Conservation (phyloP, 2,113 vertebrate genomes). For the Hystrix brachyura region DNA sequence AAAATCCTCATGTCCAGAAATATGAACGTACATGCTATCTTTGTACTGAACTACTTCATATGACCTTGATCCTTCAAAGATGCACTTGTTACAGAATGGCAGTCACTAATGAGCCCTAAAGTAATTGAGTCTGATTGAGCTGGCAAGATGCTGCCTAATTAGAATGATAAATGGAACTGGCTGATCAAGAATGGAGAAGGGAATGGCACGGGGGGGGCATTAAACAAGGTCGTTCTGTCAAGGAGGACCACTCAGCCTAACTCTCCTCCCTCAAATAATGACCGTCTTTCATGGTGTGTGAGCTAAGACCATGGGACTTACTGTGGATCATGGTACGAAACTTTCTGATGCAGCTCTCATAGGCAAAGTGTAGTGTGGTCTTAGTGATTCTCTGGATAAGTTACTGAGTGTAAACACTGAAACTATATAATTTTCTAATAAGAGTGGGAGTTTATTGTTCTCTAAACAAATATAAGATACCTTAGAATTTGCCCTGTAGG, state of each 20-base stretch:
- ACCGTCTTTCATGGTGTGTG: background rate
- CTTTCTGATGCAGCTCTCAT: slow-evolving; percentile 11
- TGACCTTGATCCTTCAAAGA: slow-evolving; percentile 89
- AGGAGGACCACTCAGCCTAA: slow-evolving; percentile 82
- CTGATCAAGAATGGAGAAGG: slow-evolving; percentile 90
- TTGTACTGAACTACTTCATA: slow-evolving; percentile 84
- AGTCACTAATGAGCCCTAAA: slow-evolving; percentile 94
- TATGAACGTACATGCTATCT: slow-evolving; percentile 81
- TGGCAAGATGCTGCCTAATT: slow-evolving; percentile 94
- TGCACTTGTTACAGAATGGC: slow-evolving; percentile 90
- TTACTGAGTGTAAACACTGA: slow-evolving; percentile 42
- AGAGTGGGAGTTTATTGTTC: background rate
- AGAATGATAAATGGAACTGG: slow-evolving; percentile 94
- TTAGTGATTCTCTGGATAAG: slow-evolving; percentile 5
- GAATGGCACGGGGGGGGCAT: slow-evolving; percentile 89
- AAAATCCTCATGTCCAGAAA: background rate
- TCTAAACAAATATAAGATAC: background rate
- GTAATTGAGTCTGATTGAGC: slow-evolving; percentile 95
- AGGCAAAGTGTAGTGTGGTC: background rate
- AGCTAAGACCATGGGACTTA: background rate
- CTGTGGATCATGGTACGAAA: background rate
- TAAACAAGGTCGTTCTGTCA: slow-evolving; percentile 90
- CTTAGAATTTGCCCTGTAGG: background rate
- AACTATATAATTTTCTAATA: slow-evolving; percentile 15
- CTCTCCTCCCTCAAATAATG: background rate